Evolutionary conservation across 2,797 vertebrate species (phyloP), one percentile per base, ranked within the genome.

Genomic region (Acropternis orthonyx): DNA sequence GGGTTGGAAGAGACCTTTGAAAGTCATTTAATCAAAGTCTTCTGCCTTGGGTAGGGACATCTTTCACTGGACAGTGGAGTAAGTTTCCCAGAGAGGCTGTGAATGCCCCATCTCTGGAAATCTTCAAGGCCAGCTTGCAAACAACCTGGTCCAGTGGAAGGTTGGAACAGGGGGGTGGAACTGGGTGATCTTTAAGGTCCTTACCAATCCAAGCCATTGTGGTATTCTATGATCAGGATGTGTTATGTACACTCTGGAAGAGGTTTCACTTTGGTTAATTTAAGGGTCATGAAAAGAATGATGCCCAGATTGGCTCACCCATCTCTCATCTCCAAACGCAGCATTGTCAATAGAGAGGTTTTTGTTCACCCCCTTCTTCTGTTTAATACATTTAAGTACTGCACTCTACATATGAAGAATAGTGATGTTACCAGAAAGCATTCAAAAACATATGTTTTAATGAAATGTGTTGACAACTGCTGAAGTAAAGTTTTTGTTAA

Each of bases 391-490:
- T 93, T 94, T 96, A 97, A 97, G 96, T 96, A 96, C 67, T 96
- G 97, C 96, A 96, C 96, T 96, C 95, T 94, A 85, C 92, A 34
- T 92, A 95, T 93, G 95, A 97, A 90, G 96, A 88, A 88, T 68
- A 92, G 93, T 48, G 63, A 86, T 87, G 86, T 68, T 95, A 95
- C 95, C 95, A 95, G 94, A 96, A 94, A 95, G 95, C 92, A 97
- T 95, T 95, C 93, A 94, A 95, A 97, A 96, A 96, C 89, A 96
- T 95, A 96, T 95, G 95, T 97, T 96, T 97, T 91, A 95, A 96
- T 96, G 96, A 96, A 97, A 97, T 96, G 96, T 97, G 96, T 97
- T 97, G 97, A 97, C 97, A 97, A 97, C 95, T 97, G 97, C 96
- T 97, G 96, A 97, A 97, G 96, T 90, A 95, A 97, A 97, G 97